phyloP scores from a whole-genome alignment of 2,113 vertebrate genomes.

The Peucedramus taeniatus region DNA sequence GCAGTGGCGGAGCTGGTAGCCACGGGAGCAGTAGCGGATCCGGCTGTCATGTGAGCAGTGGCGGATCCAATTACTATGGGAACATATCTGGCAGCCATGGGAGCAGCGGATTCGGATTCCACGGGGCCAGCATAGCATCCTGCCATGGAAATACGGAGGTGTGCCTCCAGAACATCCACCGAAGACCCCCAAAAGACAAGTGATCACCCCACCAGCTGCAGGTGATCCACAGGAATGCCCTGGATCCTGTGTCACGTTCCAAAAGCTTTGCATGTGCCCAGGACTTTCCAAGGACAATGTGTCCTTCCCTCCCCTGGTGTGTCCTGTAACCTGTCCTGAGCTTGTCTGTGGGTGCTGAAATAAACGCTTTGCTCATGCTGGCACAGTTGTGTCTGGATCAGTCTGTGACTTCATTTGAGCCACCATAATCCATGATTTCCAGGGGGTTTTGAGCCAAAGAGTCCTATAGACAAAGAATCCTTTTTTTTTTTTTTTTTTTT shows the following conservation, averaged over 20 bases:
- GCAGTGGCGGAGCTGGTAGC: too few relatives aligned
- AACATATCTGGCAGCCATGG: background rate
- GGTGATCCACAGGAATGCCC: rapidly evolving
- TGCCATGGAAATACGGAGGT: background rate
- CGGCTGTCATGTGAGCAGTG: too few relatives aligned
- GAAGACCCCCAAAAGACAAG: background rate
- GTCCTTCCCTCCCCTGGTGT: background rate
- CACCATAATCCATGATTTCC: rapidly evolving
- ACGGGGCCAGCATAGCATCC: background rate
- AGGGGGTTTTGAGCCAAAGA: background rate
- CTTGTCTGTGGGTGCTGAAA: background rate
- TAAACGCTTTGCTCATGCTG: rapidly evolving
- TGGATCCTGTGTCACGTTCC: rapidly evolving
- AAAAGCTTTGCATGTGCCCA: background rate
- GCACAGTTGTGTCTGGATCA: rapidly evolving
- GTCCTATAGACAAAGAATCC: rapidly evolving
- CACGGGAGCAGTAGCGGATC: background rate
- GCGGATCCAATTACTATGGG: too few relatives aligned
- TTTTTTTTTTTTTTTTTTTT: background rate
- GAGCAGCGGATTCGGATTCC: background rate
- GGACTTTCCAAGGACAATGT: background rate
- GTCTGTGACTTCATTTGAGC: background rate
- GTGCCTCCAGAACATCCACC: conserved; percentile 28
- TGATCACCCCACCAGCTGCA: rapidly evolving
- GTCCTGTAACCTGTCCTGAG: background rate